Conservation (phyloP, 2,113 vertebrate species). For the Cathartes aura region DNA sequence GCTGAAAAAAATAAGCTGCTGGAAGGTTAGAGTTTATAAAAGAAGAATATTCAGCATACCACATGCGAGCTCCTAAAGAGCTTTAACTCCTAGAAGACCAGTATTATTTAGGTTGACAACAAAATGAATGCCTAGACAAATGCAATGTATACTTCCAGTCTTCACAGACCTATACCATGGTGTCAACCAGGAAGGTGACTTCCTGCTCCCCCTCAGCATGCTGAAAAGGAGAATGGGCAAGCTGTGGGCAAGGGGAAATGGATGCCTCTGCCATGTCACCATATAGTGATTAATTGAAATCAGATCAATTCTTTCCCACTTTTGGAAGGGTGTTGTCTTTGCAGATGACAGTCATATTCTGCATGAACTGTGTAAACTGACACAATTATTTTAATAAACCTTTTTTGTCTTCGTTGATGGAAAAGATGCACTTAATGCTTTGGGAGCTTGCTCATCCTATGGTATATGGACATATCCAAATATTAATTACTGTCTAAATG, state of each 20-base stretch:
- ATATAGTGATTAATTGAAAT: accelerated
- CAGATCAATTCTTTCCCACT: not conserved
- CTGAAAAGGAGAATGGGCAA: not conserved
- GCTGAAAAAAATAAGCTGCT: not conserved
- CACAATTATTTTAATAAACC: not conserved
- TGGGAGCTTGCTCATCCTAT: not conserved
- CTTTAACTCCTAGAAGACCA: not conserved
- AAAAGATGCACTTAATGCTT: not conserved
- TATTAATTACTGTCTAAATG: not conserved
- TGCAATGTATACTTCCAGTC: not conserved
- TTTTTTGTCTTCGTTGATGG: not conserved
- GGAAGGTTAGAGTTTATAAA: not conserved
- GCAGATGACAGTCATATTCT: not conserved
- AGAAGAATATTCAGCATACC: not conserved
- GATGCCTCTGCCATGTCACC: not conserved
- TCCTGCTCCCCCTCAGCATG: not conserved
- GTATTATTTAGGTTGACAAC: not conserved
- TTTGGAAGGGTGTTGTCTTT: not conserved
- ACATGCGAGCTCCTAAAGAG: not conserved
- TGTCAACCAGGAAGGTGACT: not conserved
- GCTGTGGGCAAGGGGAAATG: not conserved
- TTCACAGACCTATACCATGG: not conserved
- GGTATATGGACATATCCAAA: not conserved
- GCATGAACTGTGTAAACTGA: not conserved
- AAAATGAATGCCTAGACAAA: not conserved